These are phyloP conservation scores for Rhinopomastus cyanomelas DNA, from an alignment of 2,113 vertebrate genomes.

Conservation along the genomic window DNA sequence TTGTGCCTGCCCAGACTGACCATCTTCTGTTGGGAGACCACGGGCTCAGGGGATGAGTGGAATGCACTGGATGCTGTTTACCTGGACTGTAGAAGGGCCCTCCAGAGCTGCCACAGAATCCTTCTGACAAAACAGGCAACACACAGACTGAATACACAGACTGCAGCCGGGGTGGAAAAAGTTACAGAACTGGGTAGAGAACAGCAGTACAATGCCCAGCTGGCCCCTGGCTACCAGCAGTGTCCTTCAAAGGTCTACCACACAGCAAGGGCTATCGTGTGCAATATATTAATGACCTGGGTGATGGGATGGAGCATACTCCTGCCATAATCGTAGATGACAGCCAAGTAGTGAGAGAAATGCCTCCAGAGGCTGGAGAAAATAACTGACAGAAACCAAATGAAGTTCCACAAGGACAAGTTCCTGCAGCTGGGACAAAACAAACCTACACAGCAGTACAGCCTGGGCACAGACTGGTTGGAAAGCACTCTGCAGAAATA, in stretches of 20 bases:
- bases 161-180: background rate
- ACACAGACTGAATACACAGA: background rate
- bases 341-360: background rate
- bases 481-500: background rate
- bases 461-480: background rate
- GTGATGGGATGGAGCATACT: background rate
- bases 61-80: background rate
- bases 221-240: background rate
- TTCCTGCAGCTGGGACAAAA: background rate
- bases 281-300: background rate
- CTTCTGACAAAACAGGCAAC: background rate
- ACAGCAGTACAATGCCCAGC: background rate
- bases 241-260: background rate
- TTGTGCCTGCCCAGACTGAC: background rate
- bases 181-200: accelerated
- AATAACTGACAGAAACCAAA: background rate
- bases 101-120: background rate
- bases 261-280: background rate
- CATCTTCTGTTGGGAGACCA: background rate
- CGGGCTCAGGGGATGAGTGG: accelerated
- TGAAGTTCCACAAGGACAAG: background rate
- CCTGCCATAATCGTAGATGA: background rate
- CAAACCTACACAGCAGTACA: background rate
- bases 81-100: background rate
- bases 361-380: background rate